These are phyloP conservation scores for Hylaeus volcanicus DNA, from an alignment of 1,140 invertebrate genomes.

Conservation along the genomic window DNA sequence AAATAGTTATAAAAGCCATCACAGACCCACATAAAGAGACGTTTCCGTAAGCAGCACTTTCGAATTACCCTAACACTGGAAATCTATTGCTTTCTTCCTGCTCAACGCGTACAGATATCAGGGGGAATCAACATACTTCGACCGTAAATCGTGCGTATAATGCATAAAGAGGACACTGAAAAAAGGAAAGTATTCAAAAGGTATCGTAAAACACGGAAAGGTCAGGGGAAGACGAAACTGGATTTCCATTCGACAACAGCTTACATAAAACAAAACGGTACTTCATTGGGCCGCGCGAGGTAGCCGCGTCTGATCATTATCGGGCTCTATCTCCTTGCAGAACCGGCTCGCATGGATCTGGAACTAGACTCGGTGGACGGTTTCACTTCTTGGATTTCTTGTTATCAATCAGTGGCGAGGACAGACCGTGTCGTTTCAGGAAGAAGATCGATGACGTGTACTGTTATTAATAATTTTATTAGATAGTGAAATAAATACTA, in stretches of 20 bases:
- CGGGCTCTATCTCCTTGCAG: conserved; percentile 29
- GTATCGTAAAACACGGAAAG: background rate
- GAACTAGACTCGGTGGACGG: background rate
- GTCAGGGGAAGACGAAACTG: background rate
- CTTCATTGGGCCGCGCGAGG: background rate
- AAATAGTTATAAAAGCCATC: no score
- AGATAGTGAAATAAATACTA: background rate
- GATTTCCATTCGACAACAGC: conserved; percentile 18
- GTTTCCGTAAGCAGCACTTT: background rate
- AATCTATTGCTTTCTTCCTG: background rate
- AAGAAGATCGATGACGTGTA: background rate
- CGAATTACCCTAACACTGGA: background rate
- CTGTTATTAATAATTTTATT: background rate
- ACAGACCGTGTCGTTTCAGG: background rate
- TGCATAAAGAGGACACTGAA: background rate
- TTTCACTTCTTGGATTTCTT: background rate
- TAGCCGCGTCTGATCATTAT: conserved; percentile 36
- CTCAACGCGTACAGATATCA: background rate
- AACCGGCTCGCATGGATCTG: background rate
- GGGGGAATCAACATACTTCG: background rate
- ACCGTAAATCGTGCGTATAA: background rate
- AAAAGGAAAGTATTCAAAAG: conserved; percentile 15
- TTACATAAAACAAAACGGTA: background rate
- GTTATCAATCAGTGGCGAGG: background rate
- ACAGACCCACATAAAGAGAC: no score